Evolutionary conservation across 2,888 invertebrate species (phyloP), one percentile per base, ranked within the genome.

Genomic region (Chalcis sispes): DNA sequence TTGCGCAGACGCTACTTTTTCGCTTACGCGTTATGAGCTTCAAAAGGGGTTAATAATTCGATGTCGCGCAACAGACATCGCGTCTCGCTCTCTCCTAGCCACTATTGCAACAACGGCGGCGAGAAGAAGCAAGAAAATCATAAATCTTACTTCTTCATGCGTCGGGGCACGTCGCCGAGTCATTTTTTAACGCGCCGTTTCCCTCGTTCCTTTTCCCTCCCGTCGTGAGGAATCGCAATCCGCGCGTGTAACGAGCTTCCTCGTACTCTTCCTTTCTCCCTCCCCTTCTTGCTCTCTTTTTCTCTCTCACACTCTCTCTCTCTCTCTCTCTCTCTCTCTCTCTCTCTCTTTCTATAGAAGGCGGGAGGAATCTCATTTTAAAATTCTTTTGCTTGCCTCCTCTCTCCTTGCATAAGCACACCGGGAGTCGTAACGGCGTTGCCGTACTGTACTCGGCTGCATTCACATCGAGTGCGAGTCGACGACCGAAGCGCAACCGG

Each of bases 161-260:
- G 32, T n/a, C 59, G 25, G 23, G 42, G 13, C 42, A 20, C 50
- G 10, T 50, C 54, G 66, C 32, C 54, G 58, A 61, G 52, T 67
- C n/a, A n/a, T n/a, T n/a, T n/a, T 67, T 80, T 81, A 80, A 82
- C 81, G 80, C 83, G 77, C 80, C 82, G 82, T 65, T 81, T 81
- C n/a, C n/a, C 78, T 75, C 77, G 70, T 81, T 79, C 77, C 80
- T 81, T 78, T 78, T 66, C 75, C 79, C 79, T 77, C 79, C 75
- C 78, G 75, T 81, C 20, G 15, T 27, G 23, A 20, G 46, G 29
- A 73, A 82, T 80, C 79, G 80, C 80, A 83, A 84, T 84, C 81
- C 82, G 79, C 77, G 81, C 82, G 81, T 82, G 77, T 84, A 84
- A 86, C 82, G 81, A 84, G 83, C 80, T 82, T 77, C 79, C 76